Conservation (phyloP, 2,888 invertebrate species). For the Crocallis elinguaria region DNA sequence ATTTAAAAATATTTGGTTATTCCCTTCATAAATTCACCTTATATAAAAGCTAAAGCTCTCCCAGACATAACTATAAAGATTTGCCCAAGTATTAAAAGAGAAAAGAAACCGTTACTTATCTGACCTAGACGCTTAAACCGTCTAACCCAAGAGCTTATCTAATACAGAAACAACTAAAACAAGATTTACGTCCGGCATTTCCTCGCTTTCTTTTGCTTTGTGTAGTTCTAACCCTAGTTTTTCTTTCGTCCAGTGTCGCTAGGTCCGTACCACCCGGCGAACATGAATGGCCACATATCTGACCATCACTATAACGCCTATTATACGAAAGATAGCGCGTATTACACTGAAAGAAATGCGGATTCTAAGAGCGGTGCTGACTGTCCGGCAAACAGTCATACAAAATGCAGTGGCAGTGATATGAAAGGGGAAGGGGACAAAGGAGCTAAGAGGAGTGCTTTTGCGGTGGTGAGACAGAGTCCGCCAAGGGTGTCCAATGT, state of each 20-base stretch:
- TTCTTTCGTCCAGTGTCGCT: constrained; percentile 72
- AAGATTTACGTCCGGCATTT: constrained; percentile 53
- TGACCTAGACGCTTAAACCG: constrained; percentile 30
- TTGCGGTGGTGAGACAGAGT: constrained; percentile 86
- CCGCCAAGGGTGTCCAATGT: constrained; percentile 78
- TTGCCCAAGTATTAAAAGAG: constrained; percentile 17
- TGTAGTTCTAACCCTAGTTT: constrained; percentile 80
- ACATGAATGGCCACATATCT: constrained; percentile 78
- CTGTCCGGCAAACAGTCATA: constrained; percentile 80
- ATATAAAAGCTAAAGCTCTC: constrained; percentile 1
- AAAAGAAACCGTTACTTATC: constrained; percentile 31
- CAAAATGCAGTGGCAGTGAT: constrained; percentile 73
- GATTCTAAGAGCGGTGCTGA: constrained; percentile 71
- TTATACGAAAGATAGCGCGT: constrained; percentile 80
- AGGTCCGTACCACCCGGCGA: constrained; percentile 79
- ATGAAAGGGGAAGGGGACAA: constrained; percentile 75
- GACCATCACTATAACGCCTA: constrained; percentile 80
- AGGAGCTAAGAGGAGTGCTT: constrained; percentile 85
- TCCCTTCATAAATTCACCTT: not conserved
- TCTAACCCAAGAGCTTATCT: constrained; percentile 37
- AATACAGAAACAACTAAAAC: constrained; percentile 35
- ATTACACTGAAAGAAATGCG: constrained; percentile 79
- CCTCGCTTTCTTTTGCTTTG: constrained; percentile 70
- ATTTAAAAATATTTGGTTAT: not conserved
- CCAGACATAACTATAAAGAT: constrained; percentile 9